Evolutionary conservation across 1,140 invertebrate species (phyloP).

Genomic region (Phthorimaea operculella): DNA sequence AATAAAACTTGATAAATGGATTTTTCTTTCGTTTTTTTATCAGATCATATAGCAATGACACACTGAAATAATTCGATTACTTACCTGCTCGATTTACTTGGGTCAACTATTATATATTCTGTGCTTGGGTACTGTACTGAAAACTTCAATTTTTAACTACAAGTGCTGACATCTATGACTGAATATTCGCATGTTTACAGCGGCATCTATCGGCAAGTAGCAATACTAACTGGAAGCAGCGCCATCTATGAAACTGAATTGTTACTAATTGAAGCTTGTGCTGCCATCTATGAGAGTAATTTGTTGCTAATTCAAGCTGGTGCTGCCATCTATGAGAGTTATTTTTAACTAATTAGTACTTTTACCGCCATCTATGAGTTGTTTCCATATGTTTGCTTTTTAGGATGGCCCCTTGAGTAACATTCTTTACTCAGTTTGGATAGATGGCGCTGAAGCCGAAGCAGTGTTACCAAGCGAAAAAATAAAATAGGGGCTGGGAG

Average conservation of each 20-base stretch:
- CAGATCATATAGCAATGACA: no score
- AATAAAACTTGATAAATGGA: no score
- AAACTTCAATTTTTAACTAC: no score
- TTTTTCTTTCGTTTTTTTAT: no score
- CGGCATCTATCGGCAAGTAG: neutral
- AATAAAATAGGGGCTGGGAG: neutral
- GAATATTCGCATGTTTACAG: neutral
- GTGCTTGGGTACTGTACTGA: no score
- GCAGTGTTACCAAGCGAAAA: neutral
- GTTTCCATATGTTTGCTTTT: neutral
- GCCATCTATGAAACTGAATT: neutral
- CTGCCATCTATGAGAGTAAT: neutral
- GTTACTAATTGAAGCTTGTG: neutral
- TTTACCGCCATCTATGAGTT: neutral
- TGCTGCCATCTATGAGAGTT: neutral
- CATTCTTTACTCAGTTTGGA: neutral
- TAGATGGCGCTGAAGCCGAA: neutral
- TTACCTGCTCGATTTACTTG: no score
- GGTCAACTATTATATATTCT: no score
- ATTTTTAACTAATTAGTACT: no score
- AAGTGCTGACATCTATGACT: no score
- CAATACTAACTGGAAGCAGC: neutral
- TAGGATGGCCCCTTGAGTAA: neutral
- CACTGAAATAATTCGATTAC: no score
- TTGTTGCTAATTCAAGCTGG: neutral